Evolutionary conservation across 2,888 invertebrate genomes (phyloP).

Genomic region (Ametastegia equiseti): DNA sequence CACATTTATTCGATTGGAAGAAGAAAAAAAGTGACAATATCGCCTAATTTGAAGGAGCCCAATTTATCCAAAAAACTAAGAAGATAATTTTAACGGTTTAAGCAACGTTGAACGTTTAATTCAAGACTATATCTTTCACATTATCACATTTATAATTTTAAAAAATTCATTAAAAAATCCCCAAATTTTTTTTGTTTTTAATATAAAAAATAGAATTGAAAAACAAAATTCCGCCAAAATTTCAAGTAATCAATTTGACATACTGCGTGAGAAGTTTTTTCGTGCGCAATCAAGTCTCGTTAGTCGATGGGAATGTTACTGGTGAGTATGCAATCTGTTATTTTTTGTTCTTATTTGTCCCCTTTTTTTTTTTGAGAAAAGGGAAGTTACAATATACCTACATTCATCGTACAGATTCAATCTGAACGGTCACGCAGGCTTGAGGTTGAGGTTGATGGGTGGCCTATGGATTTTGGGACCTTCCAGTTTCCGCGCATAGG

Average conservation of each 20-base stretch:
- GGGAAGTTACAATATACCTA: not conserved
- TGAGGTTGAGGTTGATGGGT: not conserved
- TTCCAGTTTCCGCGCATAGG: not conserved
- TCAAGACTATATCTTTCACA: no score
- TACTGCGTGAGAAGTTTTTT: not conserved
- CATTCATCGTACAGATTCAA: not conserved
- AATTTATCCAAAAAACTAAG: no score
- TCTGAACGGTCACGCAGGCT: not conserved
- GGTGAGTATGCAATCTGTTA: not conserved
- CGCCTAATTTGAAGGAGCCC: no score
- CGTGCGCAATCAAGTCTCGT: not conserved
- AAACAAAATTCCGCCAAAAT: not conserved
- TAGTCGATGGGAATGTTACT: not conserved
- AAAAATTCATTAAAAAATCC: no score
- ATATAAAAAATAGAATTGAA: no score
- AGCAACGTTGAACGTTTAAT: no score
- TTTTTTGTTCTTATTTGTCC: no score
- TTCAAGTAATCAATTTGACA: not conserved
- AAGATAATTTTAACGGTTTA: no score
- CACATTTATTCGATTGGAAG: no score
- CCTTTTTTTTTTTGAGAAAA: not conserved
- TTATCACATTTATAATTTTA: no score
- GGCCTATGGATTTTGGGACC: not conserved
- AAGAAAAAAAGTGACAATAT: no score
- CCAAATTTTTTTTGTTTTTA: no score